Conservation (phyloP, 1,140 invertebrate genomes). For the Portunus trituberculatus region DNA sequence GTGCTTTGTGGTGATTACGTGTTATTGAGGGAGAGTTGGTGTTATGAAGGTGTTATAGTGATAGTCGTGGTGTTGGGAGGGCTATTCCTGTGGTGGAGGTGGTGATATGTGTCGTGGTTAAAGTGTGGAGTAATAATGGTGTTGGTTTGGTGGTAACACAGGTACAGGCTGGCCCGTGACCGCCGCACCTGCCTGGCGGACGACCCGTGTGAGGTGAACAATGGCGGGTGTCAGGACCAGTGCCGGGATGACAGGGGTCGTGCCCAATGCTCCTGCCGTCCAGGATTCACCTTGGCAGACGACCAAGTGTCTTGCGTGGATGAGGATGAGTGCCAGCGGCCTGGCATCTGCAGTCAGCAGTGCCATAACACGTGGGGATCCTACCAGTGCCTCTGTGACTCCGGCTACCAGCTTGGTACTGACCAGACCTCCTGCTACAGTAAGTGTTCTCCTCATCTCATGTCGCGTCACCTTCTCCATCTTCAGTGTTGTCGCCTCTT, state of each 20-base stretch:
- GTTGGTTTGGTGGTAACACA: not conserved
- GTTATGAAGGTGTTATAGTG: too few relatives aligned
- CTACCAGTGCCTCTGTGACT: constrained; percentile 84
- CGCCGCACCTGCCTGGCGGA: constrained; percentile 81
- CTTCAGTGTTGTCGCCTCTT: not conserved
- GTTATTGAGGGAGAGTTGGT: too few relatives aligned
- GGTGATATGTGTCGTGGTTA: not conserved
- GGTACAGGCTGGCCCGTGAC: constrained; percentile 78
- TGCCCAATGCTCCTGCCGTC: constrained; percentile 76
- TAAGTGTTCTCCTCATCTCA: constrained; percentile 74
- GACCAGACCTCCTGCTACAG: constrained; percentile 78
- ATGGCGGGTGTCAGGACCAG: constrained; percentile 82
- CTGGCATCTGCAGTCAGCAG: constrained; percentile 79
- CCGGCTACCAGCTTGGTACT: constrained; percentile 62
- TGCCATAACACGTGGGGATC: constrained; percentile 80
- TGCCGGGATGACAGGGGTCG: constrained; percentile 80
- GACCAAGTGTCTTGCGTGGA: constrained; percentile 80
- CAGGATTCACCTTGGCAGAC: constrained; percentile 78
- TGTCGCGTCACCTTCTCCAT: not conserved
- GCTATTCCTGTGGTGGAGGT: not conserved
- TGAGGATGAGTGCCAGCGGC: constrained; percentile 70
- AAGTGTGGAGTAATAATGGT: not conserved
- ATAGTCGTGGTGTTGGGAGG: not conserved
- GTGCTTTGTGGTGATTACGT: too few relatives aligned
- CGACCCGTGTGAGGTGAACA: constrained; percentile 79